Evolutionary conservation across 2,797 vertebrate species (phyloP).

Genomic region (Phyllotis vaccarum): DNA sequence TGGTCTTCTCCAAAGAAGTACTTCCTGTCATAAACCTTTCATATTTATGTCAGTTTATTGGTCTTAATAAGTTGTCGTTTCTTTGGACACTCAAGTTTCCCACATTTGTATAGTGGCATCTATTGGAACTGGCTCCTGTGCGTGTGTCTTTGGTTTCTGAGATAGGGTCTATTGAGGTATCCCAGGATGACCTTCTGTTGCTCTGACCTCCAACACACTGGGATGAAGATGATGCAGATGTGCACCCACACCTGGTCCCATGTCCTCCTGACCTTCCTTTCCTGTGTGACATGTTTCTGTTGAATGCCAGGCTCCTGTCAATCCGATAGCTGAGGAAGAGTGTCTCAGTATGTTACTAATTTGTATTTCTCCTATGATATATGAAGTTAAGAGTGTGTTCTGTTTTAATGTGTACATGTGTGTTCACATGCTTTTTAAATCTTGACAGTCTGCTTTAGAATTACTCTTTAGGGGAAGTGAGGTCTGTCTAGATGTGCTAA

Average conservation of each 20-base stretch:
- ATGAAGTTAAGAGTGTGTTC: neutral
- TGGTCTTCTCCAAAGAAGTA: neutral
- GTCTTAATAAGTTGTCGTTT: neutral
- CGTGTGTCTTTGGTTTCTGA: neutral
- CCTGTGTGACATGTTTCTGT: neutral
- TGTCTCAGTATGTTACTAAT: neutral
- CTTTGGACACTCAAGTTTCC: neutral
- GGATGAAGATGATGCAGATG: too few species aligned
- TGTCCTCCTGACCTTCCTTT: neutral
- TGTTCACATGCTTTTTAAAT: neutral
- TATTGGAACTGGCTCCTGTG: neutral
- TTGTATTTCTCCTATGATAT: neutral
- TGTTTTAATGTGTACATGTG: rapidly evolving
- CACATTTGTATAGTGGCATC: neutral
- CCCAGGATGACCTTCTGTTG: neutral
- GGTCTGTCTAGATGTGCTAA: neutral
- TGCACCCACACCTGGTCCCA: neutral
- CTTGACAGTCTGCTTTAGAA: neutral
- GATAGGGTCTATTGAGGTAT: neutral
- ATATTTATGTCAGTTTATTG: neutral
- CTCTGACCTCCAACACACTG: too few species aligned
- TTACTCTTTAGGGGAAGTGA: neutral
- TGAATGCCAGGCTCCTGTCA: neutral
- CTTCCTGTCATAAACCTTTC: neutral
- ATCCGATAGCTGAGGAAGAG: neutral